These are phyloP conservation scores for Spisula solida DNA, from an alignment of 2,888 invertebrate genomes.

Conservation along the genomic window DNA sequence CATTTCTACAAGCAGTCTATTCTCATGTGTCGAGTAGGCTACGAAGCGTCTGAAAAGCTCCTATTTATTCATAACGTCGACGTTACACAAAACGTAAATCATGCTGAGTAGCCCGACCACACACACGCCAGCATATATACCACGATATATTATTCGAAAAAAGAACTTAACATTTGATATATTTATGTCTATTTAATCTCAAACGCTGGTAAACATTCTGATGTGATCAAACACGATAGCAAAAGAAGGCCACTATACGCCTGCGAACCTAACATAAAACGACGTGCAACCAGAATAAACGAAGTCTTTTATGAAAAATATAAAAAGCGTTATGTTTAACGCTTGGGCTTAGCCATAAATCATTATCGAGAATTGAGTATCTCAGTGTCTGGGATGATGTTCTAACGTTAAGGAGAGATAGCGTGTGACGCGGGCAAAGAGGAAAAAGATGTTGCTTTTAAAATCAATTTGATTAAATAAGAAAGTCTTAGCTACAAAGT, in stretches of 20 bases:
- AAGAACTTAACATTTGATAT: slow-evolving; percentile 54
- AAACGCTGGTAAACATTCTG: slow-evolving; percentile 49
- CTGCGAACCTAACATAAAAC: slow-evolving; percentile 29
- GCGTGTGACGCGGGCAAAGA: background rate
- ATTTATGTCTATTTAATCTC: slow-evolving; percentile 65
- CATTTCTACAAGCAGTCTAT: background rate
- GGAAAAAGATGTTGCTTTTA: background rate
- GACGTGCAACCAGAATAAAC: slow-evolving; percentile 39
- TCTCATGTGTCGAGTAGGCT: slow-evolving; percentile 22
- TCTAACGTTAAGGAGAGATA: background rate
- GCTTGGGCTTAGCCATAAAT: slow-evolving; percentile 26
- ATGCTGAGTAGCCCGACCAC: slow-evolving; percentile 47
- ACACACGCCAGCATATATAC: slow-evolving; percentile 10
- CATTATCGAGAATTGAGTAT: slow-evolving; percentile 28
- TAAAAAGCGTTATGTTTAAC: slow-evolving; percentile 26
- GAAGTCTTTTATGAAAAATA: slow-evolving; percentile 28
- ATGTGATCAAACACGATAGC: slow-evolving; percentile 54
- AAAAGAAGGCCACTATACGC: background rate
- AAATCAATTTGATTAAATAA: slow-evolving; percentile 14
- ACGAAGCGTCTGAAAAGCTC: slow-evolving; percentile 11
- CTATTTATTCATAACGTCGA: slow-evolving; percentile 37
- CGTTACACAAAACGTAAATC: slow-evolving; percentile 36
- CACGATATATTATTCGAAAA: slow-evolving; percentile 57
- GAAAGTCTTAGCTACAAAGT: slow-evolving; percentile 19
- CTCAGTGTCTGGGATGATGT: background rate